Base-by-base conservation (phyloP, 2,113 vertebrate genomes). In the Pachypanchax playfairii region DNA sequence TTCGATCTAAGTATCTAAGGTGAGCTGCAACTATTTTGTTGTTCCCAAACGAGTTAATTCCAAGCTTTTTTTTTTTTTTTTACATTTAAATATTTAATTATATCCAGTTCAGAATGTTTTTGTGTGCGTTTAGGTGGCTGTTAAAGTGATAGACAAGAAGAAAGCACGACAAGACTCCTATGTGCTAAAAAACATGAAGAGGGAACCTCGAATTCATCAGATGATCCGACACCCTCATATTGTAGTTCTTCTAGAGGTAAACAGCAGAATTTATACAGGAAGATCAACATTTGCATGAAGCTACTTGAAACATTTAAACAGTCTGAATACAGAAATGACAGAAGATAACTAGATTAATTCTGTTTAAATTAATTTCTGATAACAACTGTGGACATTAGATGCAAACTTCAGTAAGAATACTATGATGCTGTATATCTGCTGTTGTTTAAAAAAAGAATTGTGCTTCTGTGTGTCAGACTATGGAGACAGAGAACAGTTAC, bases 101-200 rank as follows among this genome's bases (percentile, higher is more conserved):
- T n/a, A n/a, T n/a, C n/a, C n/a, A n/a, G n/a, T n/a, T n/a, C n/a
- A n/a, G n/a, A n/a, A n/a, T n/a, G n/a, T n/a, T 26, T 44, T 1
- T 62, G 21, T 70, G 12, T 70, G 50, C 62, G 29, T 73, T 51
- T 77, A 96, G 92, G 92, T 93, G 42, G 91, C 92, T 41, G 92
- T 94, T 60, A 95, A 94, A 84, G 93, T 94, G 48, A 96, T 94
- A 5, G 93, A 94, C 80, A 95, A 95, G 89, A 95, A 93, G 81
- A 94, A 93, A 86, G 93, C 91, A 1, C 92, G 92, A 2, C 90
- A 93, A 83, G 92, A 94, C 58, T 92, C 92, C 0, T 95, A 93
- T 0, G 73, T 94, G 38, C 84, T 92, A 72, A 95, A 94, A 77
- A 93, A 94, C 73, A 93, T 91, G 90, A 94, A 94, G 72, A 74